Base-by-base conservation (phyloP, 1,140 invertebrate genomes). In the Lordiphosa collinella region DNA sequence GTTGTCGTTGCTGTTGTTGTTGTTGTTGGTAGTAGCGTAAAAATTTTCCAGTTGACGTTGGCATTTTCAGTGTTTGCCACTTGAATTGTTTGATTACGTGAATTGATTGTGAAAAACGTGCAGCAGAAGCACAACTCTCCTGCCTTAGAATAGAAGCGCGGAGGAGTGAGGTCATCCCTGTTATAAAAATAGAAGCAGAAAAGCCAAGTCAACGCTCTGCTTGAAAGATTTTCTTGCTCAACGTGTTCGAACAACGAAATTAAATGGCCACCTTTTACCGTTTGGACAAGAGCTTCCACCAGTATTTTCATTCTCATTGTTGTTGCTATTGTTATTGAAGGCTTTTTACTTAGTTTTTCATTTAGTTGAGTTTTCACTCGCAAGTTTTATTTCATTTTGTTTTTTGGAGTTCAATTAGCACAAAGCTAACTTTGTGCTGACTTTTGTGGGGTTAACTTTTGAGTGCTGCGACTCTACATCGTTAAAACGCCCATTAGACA, bases 1-100 rank as follows among this genome's bases (percentile, higher is more conserved):
- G 41, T 43, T 59, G 40, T 35, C 13, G 41, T 43, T 59, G 13
- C 16, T 56, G 36, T 52, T 78, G 56, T 25, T 55, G 51, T 57
- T 65, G 49, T 9, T 61, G 32, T 49, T 67, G 53, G 54, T 57
- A 69, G 67, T 76, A 65, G 78, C 68, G 78, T 67, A 73, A 66
- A 76, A 84, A 78, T 80, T 86, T 86, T 85, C 68, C 79, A 85
- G 79, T 84, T 84, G 79, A 84, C 79, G 79, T 84, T 84, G 79
- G 79, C 79, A 74, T 85, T 85, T 84, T 84, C 79, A 86, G 75
- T 85, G 80, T 85, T 85, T 86, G 79, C 79, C 79, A 85, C 80
- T 86, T 86, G 80, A 85, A 85, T 85, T 85, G 79, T 85, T 85
- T 85, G 79, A 85, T 85, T 85, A 85, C 79, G 79, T 85, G 79